Percentiles rank a stretch among this genome's conserved stretches.
Conservation (phyloP, 2,888 invertebrate genomes). For the Cheilosia urbana region DNA sequence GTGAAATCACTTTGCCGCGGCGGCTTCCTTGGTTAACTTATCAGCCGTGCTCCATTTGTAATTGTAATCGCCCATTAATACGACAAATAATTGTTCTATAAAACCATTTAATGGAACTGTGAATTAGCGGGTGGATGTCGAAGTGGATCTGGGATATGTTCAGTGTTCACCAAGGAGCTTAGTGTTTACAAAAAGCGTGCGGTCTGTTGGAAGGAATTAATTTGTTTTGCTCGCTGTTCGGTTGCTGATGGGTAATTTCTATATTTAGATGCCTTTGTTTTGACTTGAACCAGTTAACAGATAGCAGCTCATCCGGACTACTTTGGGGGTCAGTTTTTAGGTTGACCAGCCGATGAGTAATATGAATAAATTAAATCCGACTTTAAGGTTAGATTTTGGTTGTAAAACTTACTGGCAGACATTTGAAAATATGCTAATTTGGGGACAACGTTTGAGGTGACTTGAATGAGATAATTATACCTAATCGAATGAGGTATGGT, state of each 20-base stretch:
- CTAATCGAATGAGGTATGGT: too few relatives aligned
- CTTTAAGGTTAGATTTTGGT: too few relatives aligned
- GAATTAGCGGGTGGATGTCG: neutral
- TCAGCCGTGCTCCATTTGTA: slow-evolving; percentile 1
- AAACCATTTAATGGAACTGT: slow-evolving; percentile 12
- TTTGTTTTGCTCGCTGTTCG: neutral
- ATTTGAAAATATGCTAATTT: too few relatives aligned
- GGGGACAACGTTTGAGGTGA: too few relatives aligned
- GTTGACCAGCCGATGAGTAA: slow-evolving; percentile 5
- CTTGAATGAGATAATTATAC: too few relatives aligned
- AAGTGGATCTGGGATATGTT: too few relatives aligned
- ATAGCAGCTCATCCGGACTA: neutral
- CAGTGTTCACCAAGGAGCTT: neutral
- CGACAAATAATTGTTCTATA: slow-evolving; percentile 40
- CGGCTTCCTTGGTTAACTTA: slow-evolving; percentile 17
- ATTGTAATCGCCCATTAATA: slow-evolving; percentile 43
- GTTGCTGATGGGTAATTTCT: slow-evolving; percentile 17
- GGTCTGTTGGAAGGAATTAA: neutral
- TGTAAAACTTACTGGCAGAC: too few relatives aligned
- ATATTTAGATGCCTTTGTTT: slow-evolving; percentile 14
- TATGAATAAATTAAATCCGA: neutral
- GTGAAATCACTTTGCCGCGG: slow-evolving; percentile 28
- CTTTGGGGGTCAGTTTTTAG: slow-evolving; percentile 10
- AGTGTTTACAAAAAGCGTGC: neutral
- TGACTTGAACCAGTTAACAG: slow-evolving; percentile 20